Conservation (phyloP, 2,888 invertebrate species). For the Drosophila atripex region DNA sequence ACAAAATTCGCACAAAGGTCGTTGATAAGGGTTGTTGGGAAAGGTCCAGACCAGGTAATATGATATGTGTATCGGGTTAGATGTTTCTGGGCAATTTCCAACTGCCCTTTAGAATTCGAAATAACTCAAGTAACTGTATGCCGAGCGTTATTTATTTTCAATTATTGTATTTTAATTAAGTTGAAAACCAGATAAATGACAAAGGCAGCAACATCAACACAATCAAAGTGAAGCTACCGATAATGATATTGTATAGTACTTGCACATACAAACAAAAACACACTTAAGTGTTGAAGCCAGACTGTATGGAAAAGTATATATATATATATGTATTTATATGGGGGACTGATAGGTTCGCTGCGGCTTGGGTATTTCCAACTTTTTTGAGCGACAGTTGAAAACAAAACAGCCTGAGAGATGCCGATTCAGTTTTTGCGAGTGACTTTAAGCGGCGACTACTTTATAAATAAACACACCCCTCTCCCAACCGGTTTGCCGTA, state of each 20-base stretch:
- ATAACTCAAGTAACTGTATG: not conserved
- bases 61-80: not conserved
- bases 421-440: not conserved
- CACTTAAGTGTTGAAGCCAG: constrained; percentile 18
- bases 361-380: constrained; percentile 72
- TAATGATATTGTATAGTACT: constrained; percentile 40
- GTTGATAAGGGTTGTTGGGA: constrained; percentile 2
- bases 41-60: not conserved
- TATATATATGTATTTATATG: constrained; percentile 17
- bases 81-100: not conserved
- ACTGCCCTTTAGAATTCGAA: not conserved
- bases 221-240: constrained; percentile 33
- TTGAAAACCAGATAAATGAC: constrained; percentile 32
- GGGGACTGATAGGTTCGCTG: constrained; percentile 55
- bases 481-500: constrained; percentile 37
- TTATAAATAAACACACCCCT: constrained; percentile 20
- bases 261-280: constrained; percentile 14
- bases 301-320: constrained; percentile 1
- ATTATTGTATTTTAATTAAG: constrained; percentile 16
- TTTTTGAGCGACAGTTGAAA: constrained; percentile 54
- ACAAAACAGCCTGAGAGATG: constrained; percentile 23
- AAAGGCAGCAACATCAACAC: constrained; percentile 27
- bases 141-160: not conserved
- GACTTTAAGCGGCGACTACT: constrained; percentile 16
- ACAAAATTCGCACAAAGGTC: not conserved